Percentiles rank a stretch among this genome's conserved stretches.
These are phyloP conservation scores for Heliocidaris tuberculata DNA, from an alignment of 35 echinoderm and acorn worm species.

Conservation along the genomic window DNA sequence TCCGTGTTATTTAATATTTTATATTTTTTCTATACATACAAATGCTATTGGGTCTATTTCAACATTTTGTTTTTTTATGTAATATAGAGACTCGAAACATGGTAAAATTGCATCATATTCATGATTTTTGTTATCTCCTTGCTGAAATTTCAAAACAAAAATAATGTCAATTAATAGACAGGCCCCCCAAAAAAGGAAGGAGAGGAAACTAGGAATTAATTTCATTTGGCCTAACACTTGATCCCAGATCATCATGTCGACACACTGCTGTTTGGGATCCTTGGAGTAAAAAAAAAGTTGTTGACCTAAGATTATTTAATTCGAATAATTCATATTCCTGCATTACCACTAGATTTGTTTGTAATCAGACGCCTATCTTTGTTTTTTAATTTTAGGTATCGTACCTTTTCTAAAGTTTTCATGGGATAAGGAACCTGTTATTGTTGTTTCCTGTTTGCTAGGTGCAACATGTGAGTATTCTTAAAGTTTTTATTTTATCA, in stretches of 20 bases:
- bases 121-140: too few relatives aligned
- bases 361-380: background rate
- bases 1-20: too few relatives aligned
- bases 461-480: slow-evolving; percentile 55
- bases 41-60: too few relatives aligned
- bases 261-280: background rate
- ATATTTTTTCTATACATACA: too few relatives aligned
- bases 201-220: background rate
- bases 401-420: slow-evolving; percentile 63
- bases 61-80: too few relatives aligned
- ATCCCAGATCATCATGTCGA: background rate
- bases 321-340: background rate
- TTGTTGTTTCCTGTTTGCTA: slow-evolving; percentile 54
- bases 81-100: too few relatives aligned
- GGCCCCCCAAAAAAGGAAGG: too few relatives aligned
- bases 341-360: background rate
- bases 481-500: background rate
- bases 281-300: background rate
- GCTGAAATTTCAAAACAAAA: too few relatives aligned
- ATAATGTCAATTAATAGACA: too few relatives aligned
- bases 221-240: background rate
- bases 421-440: slow-evolving; percentile 79
- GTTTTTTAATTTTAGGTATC: slow-evolving; percentile 55
- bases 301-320: background rate
- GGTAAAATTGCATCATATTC: too few relatives aligned